Conservation (phyloP, 1,140 invertebrate species). For the Drosophila tristis region DNA sequence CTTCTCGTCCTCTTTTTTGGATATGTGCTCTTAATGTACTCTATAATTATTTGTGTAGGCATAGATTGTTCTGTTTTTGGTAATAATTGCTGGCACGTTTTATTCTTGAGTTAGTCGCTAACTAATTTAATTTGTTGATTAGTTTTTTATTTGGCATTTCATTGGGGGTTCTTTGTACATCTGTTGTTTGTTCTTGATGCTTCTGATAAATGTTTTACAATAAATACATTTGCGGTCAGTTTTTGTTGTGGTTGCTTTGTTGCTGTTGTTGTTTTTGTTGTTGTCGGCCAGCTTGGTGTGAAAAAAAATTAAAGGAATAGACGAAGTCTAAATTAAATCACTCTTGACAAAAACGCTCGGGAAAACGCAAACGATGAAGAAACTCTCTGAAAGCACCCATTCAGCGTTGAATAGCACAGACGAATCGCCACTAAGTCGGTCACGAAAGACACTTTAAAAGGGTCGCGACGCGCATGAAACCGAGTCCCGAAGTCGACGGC, state of each 20-base stretch:
- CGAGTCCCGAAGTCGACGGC: no score
- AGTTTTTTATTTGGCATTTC: constrained; percentile 46
- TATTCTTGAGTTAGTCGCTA: background rate
- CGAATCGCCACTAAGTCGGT: constrained; percentile 2
- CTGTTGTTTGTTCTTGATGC: constrained; percentile 26
- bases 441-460: constrained; percentile 2
- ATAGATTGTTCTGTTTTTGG: constrained; percentile 49
- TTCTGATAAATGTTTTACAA: constrained; percentile 41
- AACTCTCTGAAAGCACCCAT: no score
- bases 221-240: constrained; percentile 43
- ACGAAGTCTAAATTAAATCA: constrained; percentile 7
- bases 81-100: constrained; percentile 47
- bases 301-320: constrained; percentile 3
- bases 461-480: constrained; percentile 18
- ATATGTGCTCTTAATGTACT: constrained; percentile 37
- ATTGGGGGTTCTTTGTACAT: constrained; percentile 53
- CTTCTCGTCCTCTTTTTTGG: constrained; percentile 29
- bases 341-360: no score
- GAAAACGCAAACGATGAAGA: no score
- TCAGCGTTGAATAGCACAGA: constrained; percentile 2
- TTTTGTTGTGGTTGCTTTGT: constrained; percentile 14
- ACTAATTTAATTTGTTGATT: constrained; percentile 33
- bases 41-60: constrained; percentile 35
- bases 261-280: background rate
- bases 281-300: constrained; percentile 29